Evolutionary conservation across 2,113 vertebrate species (phyloP), one percentile per base, ranked within the genome.

Genomic region (Ranitomeya imitator): DNA sequence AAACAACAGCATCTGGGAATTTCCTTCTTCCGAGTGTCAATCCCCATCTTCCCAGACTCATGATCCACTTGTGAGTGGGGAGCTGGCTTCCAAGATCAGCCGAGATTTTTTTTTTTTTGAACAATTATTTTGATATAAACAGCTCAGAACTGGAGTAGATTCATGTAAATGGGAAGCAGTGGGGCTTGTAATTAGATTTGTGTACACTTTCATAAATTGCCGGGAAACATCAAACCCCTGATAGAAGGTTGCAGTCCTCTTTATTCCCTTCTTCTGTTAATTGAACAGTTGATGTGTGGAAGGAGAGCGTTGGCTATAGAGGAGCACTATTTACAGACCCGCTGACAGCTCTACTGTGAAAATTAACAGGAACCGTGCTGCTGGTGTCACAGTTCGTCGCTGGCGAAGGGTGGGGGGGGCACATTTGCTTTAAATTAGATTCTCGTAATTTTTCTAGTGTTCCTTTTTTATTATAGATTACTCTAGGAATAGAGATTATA

Each of bases 141-240:
- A 92, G 90, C 91, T 92, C 92, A 90, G 92, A 92, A 93, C 92
- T 91, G 90, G 91, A 94, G 93, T 91, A 92, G 91, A 90, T 91
- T 91, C 90, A 92, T 94, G 93, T 94, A 94, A 94, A 94, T 94
- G 92, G 92, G 92, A 94, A 94, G 92, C 94, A 94, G 91, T 94
- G 92, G 92, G 92, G 92, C 93, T 93, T 93, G 92, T 94, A 94
- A 94, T 94, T 93, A 93, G 93, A 93, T 93, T 93, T 92, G 93
- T 94, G 93, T 93, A 94, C 92, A 94, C 92, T 94, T 94, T 93
- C 93, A 94, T 94, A 94, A 94, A 94, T 94, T 93, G 93, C 93
- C 90, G 91, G 90, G 92, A 93, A 94, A 93, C 93, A 94, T 93
- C 93, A 93, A 92, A 94, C 92, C 92, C 1, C 0, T 91, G 92